Conservation (phyloP, 2,113 vertebrate genomes). For the Clarias magur region DNA sequence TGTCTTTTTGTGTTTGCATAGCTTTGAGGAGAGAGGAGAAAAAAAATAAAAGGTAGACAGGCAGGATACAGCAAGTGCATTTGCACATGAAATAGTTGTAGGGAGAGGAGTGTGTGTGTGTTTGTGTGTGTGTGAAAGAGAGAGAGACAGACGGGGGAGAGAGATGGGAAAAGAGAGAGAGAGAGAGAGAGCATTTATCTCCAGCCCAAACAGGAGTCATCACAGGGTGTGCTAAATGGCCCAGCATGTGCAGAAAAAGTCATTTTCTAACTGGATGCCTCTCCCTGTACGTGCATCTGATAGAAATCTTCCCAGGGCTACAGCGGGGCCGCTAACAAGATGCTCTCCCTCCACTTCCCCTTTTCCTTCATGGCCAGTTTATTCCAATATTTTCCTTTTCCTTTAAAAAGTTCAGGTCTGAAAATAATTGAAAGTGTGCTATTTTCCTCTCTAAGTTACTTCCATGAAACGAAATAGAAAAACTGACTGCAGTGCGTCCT, state of each 20-base stretch:
- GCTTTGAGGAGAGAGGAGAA: background rate
- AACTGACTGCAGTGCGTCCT: conserved; percentile 53
- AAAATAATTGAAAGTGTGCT: conserved; percentile 70
- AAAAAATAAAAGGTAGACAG: background rate
- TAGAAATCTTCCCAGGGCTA: conserved; percentile 77
- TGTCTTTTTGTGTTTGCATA: conserved; percentile 31
- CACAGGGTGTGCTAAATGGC: conserved; percentile 79
- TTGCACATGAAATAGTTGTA: conserved; percentile 22
- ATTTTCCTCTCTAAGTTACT: conserved; percentile 46
- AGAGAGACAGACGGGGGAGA: conserved; percentile 41
- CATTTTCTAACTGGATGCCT: conserved; percentile 84
- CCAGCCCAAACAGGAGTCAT: conserved; percentile 75
- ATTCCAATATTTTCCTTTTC: conserved; percentile 51
- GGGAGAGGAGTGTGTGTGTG: background rate
- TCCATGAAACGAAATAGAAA: conserved; percentile 56
- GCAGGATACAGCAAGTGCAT: background rate
- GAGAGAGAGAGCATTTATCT: conserved; percentile 71
- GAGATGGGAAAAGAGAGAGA: conserved; percentile 31
- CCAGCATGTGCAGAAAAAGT: conserved; percentile 78
- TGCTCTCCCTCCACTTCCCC: conserved; percentile 66
- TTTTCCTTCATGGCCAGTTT: conserved; percentile 68
- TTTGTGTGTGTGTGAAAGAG: conserved; percentile 49
- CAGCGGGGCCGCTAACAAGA: conserved; percentile 73
- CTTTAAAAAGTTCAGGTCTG: conserved; percentile 39
- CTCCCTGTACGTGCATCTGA: conserved; percentile 74